phyloP scores from a whole-genome alignment of 1,140 invertebrate genomes.

The Nomia melanderi region DNA sequence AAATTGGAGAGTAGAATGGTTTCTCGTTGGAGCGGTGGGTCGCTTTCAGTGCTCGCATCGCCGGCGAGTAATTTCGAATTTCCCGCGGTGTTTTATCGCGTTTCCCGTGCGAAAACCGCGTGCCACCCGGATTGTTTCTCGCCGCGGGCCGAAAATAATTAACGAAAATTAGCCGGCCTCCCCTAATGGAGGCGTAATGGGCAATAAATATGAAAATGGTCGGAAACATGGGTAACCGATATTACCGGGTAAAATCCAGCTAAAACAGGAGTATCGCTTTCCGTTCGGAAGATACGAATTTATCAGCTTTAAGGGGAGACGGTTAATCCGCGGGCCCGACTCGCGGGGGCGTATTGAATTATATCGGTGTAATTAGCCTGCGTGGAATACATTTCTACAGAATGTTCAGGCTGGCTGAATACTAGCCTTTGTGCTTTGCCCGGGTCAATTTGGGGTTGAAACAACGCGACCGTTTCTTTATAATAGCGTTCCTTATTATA shows the following conservation, averaged over 20 bases:
- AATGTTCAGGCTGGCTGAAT: not conserved
- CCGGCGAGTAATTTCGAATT: not conserved
- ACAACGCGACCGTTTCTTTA: too few species aligned
- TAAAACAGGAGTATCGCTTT: not conserved
- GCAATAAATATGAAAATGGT: conserved; percentile 20
- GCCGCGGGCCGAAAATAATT: conserved; percentile 24
- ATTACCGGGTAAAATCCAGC: not conserved
- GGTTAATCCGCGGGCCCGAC: not conserved
- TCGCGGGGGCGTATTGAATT: not conserved
- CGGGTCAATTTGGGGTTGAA: too few species aligned
- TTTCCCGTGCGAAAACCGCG: not conserved
- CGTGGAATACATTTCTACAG: too few species aligned
- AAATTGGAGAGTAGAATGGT: too few species aligned
- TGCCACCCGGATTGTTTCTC: not conserved
- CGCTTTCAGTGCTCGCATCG: not conserved
- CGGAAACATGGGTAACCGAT: not conserved
- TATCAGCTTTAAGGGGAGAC: not conserved
- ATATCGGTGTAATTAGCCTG: not conserved
- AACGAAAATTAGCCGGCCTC: conserved; percentile 14
- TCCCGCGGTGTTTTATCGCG: not conserved
- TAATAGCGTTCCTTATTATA: too few species aligned
- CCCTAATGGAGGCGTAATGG: conserved; percentile 11
- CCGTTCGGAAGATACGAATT: not conserved
- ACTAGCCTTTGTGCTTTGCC: too few species aligned
- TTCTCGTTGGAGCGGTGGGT: too few species aligned